These are phyloP conservation scores for Scrobipalpa atriplicella DNA, from an alignment of 2,888 invertebrate genomes.

Conservation along the genomic window DNA sequence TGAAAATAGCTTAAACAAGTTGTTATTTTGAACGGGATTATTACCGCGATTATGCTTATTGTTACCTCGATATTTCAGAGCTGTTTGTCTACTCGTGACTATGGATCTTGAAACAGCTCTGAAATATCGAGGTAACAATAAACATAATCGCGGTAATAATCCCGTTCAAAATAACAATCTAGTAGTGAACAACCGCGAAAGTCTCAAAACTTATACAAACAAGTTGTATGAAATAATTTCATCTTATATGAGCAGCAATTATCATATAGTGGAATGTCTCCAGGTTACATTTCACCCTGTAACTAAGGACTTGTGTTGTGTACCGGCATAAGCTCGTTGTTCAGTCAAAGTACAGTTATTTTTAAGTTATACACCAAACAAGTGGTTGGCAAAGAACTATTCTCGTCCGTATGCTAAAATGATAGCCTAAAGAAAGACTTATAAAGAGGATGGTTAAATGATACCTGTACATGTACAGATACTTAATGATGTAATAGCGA, in stretches of 20 bases:
- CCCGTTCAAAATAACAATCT: too few relatives aligned
- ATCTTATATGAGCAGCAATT: too few relatives aligned
- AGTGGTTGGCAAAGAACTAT: constrained; percentile 1
- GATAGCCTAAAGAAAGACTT: neutral
- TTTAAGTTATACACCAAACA: neutral
- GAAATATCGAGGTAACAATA: too few relatives aligned
- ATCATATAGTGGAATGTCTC: neutral
- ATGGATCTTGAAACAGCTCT: too few relatives aligned
- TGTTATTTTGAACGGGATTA: too few relatives aligned
- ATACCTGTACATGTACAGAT: neutral
- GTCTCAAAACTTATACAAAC: neutral
- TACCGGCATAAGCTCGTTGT: constrained; percentile 18
- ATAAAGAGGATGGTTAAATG: neutral
- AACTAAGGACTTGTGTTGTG: neutral
- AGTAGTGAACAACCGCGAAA: too few relatives aligned
- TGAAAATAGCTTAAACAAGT: neutral
- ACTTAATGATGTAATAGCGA: neutral
- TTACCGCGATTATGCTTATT: too few relatives aligned
- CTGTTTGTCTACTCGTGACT: too few relatives aligned
- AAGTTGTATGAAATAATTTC: neutral
- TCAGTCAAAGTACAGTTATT: constrained; percentile 2
- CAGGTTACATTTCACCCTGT: neutral
- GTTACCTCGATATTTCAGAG: too few relatives aligned
- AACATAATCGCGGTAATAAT: too few relatives aligned
- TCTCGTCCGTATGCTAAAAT: neutral